Evolutionary conservation across 2,888 invertebrate genomes (phyloP).

Genomic region (Dolomedes plantarius): DNA sequence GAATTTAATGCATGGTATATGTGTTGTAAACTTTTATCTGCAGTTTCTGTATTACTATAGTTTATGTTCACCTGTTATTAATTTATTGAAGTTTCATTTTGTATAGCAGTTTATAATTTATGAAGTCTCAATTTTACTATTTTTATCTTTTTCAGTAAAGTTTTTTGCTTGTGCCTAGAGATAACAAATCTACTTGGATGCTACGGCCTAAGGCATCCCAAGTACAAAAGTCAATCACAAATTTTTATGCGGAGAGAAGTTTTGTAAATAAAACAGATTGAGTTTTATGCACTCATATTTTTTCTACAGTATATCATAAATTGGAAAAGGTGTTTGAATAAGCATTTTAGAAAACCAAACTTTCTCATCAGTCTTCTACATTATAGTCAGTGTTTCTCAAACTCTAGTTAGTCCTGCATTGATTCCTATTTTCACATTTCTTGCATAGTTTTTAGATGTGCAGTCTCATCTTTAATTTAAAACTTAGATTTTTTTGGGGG

Average conservation of each 20-base stretch:
- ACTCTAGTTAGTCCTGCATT: too few relatives aligned
- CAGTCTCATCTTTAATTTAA: too few relatives aligned
- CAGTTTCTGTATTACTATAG: background rate
- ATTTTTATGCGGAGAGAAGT: background rate
- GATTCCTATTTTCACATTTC: too few relatives aligned
- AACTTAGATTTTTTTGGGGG: too few relatives aligned
- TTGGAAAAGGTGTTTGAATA: background rate
- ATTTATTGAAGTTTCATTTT: too few relatives aligned
- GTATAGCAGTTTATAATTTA: background rate
- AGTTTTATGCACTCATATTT: constrained; percentile 8
- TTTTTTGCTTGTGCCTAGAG: background rate
- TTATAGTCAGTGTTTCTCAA: too few relatives aligned
- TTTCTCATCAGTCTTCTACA: too few relatives aligned
- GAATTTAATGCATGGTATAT: too few relatives aligned
- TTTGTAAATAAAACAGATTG: constrained; percentile 4
- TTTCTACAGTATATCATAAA: background rate
- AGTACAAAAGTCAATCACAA: background rate
- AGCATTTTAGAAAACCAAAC: background rate
- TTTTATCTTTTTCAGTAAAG: background rate
- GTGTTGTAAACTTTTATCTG: background rate
- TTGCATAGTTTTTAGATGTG: too few relatives aligned
- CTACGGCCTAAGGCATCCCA: background rate
- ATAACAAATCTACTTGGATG: background rate
- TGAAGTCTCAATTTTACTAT: background rate
- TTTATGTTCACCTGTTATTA: too few relatives aligned